These are phyloP conservation scores for Pseudochirops corinnae DNA, from an alignment of 2,797 vertebrate species.

Conservation along the genomic window DNA sequence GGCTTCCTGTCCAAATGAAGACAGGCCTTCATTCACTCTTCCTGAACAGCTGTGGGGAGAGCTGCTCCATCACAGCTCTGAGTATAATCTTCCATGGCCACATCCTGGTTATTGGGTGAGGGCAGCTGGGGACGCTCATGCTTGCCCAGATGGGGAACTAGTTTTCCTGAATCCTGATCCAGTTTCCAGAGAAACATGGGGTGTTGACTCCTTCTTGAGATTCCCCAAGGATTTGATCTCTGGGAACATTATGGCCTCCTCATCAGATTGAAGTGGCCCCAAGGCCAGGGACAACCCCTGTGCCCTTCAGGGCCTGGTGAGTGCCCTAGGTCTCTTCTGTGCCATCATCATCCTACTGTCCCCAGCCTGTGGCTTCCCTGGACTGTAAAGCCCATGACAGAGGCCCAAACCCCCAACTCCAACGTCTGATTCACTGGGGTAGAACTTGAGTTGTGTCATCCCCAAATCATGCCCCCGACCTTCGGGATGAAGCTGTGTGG, in stretches of 20 bases:
- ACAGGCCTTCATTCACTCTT: not conserved
- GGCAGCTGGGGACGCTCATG: not conserved
- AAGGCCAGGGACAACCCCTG: not conserved
- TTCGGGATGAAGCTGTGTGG: accelerated
- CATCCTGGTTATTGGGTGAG: not conserved
- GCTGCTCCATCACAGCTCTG: not conserved
- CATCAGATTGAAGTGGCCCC: not conserved
- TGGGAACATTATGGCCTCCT: not conserved
- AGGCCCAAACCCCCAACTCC: not conserved
- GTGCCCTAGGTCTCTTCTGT: not conserved
- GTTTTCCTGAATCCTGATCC: not conserved
- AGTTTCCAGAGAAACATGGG: not conserved
- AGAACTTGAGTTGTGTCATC: not conserved
- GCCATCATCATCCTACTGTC: slow-evolving; percentile 5
- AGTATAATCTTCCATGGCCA: not conserved
- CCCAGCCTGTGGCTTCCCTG: not conserved
- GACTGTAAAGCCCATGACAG: not conserved
- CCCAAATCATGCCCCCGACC: not conserved
- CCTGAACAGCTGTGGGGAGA: not conserved
- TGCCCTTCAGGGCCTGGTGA: not conserved
- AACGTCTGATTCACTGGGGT: not conserved
- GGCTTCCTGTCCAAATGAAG: not conserved
- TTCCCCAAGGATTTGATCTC: slow-evolving; percentile 1
- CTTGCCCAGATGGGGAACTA: not conserved
- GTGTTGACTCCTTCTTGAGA: not conserved